Percentiles rank a stretch among this genome's conserved stretches.
Evolutionary conservation across 30 jellyfish, hydroid and myxozoan species (phyloP).

Genomic region (Turritopsis rubra): DNA sequence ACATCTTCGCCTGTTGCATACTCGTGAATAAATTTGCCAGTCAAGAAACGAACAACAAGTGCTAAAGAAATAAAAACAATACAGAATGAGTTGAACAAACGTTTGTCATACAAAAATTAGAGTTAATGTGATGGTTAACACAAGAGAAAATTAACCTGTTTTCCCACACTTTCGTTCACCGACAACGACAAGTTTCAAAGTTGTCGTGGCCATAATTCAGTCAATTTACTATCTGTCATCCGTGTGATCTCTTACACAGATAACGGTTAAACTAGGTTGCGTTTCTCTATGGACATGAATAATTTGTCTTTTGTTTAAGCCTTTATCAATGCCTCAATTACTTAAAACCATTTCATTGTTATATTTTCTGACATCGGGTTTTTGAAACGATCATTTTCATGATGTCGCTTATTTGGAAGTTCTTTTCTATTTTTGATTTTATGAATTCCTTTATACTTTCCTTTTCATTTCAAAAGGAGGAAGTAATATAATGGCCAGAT

Average conservation of each 20-base stretch:
- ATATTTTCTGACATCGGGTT: neutral
- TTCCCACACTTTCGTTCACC: neutral
- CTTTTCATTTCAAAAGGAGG: neutral
- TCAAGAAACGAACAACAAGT: neutral
- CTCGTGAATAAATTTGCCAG: slow-evolving; percentile 23
- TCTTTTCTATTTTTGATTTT: neutral
- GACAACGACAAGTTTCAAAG: neutral
- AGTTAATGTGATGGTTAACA: too few relatives aligned
- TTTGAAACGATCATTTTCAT: neutral
- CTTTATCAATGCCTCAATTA: neutral
- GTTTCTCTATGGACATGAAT: neutral
- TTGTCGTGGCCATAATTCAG: neutral
- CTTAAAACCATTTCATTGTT: neutral
- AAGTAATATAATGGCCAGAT: neutral
- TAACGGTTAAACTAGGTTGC: neutral
- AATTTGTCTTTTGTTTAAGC: neutral
- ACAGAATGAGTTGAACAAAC: too few relatives aligned
- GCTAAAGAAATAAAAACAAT: neutral
- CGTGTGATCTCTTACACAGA: neutral
- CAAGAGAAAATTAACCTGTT: neutral
- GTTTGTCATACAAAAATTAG: too few relatives aligned
- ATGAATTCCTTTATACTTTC: neutral
- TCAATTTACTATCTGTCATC: neutral
- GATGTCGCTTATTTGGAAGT: neutral
- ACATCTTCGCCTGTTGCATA: slow-evolving; percentile 22